phyloP scores from a whole-genome alignment of 2,797 vertebrate species.

The Xenopus petersii region DNA sequence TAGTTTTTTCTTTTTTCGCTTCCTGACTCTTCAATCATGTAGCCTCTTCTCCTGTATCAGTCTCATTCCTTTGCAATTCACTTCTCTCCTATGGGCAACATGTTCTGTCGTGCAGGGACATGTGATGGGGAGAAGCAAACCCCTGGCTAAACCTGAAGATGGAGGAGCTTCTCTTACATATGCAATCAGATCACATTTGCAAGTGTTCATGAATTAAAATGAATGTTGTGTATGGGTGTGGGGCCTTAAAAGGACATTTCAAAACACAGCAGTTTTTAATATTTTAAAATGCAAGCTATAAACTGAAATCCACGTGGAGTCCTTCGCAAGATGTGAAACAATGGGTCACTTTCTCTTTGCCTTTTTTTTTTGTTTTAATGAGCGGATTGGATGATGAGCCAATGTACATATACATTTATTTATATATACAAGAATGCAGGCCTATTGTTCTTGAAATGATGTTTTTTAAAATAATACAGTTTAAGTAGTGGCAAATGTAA shows the following conservation, averaged over 20 bases:
- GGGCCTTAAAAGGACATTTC: neutral
- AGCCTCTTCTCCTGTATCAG: constrained; percentile 8
- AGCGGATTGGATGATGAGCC: constrained; percentile 45
- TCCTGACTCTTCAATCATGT: constrained; percentile 14
- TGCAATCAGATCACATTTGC: constrained; percentile 22
- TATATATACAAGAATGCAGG: constrained; percentile 22
- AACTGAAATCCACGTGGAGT: neutral
- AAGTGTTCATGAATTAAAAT: constrained; percentile 1
- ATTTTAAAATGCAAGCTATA: neutral
- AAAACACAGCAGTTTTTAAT: neutral
- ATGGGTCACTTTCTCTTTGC: constrained; percentile 5
- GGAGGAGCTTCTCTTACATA: constrained; percentile 6
- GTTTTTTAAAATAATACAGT: constrained; percentile 7
- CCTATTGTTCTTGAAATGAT: constrained; percentile 26
- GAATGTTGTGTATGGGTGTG: neutral
- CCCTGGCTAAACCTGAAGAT: neutral
- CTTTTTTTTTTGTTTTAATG: constrained; percentile 50
- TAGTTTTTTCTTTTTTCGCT: constrained; percentile 59
- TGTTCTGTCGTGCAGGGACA: constrained; percentile 10
- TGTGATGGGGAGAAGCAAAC: neutral
- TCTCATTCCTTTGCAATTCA: constrained; percentile 34
- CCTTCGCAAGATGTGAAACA: neutral
- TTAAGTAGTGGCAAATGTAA: neutral
- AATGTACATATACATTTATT: constrained; percentile 11
- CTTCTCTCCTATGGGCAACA: constrained; percentile 52